These are phyloP conservation scores for Rotaria macrura DNA, from an alignment of 2,888 invertebrate genomes.

Conservation along the genomic window DNA sequence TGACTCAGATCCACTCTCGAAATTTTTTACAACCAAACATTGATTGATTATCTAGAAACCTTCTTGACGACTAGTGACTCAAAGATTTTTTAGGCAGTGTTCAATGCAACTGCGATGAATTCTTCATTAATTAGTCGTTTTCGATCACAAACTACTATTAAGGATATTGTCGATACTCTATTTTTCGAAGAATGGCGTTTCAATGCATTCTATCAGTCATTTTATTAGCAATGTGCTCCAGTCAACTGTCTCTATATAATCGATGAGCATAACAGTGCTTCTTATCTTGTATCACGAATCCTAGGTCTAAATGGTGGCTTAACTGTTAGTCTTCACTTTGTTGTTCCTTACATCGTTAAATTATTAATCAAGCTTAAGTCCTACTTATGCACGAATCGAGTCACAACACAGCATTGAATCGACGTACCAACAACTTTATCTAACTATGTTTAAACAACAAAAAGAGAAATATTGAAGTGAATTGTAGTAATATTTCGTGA, in stretches of 20 bases:
- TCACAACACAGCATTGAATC: too few relatives aligned
- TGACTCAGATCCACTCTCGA: neutral
- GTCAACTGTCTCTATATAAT: neutral
- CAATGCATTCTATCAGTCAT: neutral
- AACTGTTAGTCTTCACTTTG: neutral
- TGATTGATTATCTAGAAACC: neutral
- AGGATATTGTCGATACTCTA: neutral
- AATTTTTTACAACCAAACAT: neutral
- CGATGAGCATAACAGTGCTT: neutral
- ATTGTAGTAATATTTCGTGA: too few relatives aligned
- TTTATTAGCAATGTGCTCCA: neutral
- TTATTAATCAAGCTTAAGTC: too few relatives aligned
- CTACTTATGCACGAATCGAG: too few relatives aligned
- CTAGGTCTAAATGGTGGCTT: neutral
- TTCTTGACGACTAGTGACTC: neutral
- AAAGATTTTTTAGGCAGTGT: too few relatives aligned
- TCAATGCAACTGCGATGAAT: neutral
- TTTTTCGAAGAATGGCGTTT: neutral
- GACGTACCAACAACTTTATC: too few relatives aligned
- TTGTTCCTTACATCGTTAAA: too few relatives aligned
- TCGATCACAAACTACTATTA: neutral
- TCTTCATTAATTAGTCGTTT: neutral
- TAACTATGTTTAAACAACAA: too few relatives aligned
- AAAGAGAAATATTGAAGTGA: too few relatives aligned
- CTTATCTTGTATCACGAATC: neutral